Evolutionary conservation across 2,888 invertebrate genomes (phyloP).

Genomic region (Caenorhabditis drosophilae): DNA sequence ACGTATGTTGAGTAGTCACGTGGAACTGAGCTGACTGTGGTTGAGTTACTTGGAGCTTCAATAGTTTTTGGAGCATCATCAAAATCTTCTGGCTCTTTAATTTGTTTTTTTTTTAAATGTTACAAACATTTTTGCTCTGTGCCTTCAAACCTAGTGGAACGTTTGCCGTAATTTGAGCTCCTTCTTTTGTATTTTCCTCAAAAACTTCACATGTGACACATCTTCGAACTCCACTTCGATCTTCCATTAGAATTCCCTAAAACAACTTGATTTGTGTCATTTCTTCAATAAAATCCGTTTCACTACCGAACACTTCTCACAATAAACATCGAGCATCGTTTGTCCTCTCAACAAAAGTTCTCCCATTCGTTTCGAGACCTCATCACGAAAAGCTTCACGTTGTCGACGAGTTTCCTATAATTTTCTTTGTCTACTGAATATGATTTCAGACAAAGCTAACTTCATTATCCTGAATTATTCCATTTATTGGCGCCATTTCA

Average conservation of each 20-base stretch:
- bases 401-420: slow-evolving; percentile 12
- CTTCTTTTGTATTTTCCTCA: slow-evolving; percentile 5
- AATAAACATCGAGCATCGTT: slow-evolving; percentile 53
- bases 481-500: slow-evolving; percentile 46
- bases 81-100: slow-evolving; percentile 28
- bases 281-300: slow-evolving; percentile 3
- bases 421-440: too few relatives aligned
- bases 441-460: too few relatives aligned
- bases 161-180: slow-evolving; percentile 9
- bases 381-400: slow-evolving; percentile 32
- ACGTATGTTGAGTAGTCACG: slow-evolving; percentile 2
- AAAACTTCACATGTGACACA: slow-evolving; percentile 42
- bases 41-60: neutral
- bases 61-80: slow-evolving; percentile 13
- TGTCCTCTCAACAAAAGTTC: slow-evolving; percentile 45
- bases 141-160: slow-evolving; percentile 29
- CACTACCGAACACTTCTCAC: slow-evolving; percentile 47
- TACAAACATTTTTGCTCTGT: too few relatives aligned
- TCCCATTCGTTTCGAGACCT: slow-evolving; percentile 51
- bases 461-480: slow-evolving; percentile 11
- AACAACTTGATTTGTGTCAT: too few relatives aligned
- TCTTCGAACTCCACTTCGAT: slow-evolving; percentile 26
- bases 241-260: slow-evolving; percentile 53
- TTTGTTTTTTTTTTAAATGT: too few relatives aligned
- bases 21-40: neutral